Base-by-base conservation (phyloP, 1,140 invertebrate species). In the Sesamia nonagrioides region DNA sequence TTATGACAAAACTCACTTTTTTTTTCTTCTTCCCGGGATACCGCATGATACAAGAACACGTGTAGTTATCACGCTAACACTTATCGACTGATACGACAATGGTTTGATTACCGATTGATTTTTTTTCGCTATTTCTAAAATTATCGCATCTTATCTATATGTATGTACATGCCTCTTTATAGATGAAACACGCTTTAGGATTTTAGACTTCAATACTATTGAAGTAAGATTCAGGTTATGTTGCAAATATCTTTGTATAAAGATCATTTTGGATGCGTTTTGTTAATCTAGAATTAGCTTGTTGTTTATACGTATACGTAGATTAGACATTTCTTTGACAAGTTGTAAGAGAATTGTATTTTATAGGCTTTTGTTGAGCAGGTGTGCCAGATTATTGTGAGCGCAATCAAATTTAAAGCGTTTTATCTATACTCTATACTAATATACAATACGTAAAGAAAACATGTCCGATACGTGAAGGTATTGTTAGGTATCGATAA, bases 1-100 rank as follows among this genome's bases (percentile, higher is more conserved):
- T 27, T 27, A 27, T 27, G 27, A 27, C 27, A 54, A 60, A 63
- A 80, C 72, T 80, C 35, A 80, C 79, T 72, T 71, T 80, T 72
- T 71, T 80, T 42, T 77, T 77, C 58, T 61, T 80, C 40, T 50
- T 75, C 9, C 54, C n/a, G 18, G 66, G 17, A 15, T 21, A 18
- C 13, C 66, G 18, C 66, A 69, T 69, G 66, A 33, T 21, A 1
- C n/a, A 17, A 18, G 7, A 54, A 40, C 42, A 72, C 63, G 63
- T 50, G 50, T 42, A 54, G 52, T 69, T 48, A 48, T 45, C 11
- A 8, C 66, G 21, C 40, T 45, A 69, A 33, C 42, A 69, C 66
- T 45, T 48, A 69, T 48, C 66, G 42, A 66, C 61, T 80, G 17
- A 69, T 63, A 54, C 42, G n/a, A 40, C 54, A 61, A 18, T 18